Percentiles rank a stretch among this genome's conserved stretches.
These are phyloP conservation scores for Peromyscus maniculatus DNA, from an alignment of 2,113 vertebrate genomes.

Conservation along the genomic window DNA sequence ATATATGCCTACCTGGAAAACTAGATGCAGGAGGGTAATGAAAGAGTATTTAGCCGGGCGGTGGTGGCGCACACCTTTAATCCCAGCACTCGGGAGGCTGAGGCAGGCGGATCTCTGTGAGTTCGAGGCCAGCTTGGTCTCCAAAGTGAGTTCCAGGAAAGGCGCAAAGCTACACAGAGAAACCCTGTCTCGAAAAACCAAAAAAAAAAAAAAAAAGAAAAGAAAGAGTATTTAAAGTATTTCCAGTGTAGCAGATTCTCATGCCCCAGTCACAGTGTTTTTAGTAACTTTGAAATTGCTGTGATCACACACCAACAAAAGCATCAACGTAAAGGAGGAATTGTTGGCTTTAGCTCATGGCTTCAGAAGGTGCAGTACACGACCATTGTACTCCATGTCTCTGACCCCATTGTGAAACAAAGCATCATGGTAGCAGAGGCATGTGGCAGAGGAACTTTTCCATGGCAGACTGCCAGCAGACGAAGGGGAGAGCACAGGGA, in stretches of 20 bases:
- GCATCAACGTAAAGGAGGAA: not conserved
- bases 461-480: not conserved
- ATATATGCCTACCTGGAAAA: not conserved
- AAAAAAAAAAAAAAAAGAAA: too few species aligned
- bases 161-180: too few species aligned
- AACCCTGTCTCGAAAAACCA: too few species aligned
- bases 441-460: not conserved
- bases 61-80: too few species aligned
- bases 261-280: not conserved
- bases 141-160: too few species aligned
- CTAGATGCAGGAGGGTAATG: not conserved
- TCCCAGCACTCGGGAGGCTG: too few species aligned
- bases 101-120: too few species aligned
- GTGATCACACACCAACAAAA: not conserved
- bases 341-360: not conserved
- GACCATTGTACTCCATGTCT: not conserved
- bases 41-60: not conserved
- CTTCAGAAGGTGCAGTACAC: not conserved
- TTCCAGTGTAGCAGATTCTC: not conserved
- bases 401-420: not conserved
- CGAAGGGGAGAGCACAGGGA: fast-evolving
- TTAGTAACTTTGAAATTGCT: not conserved
- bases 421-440: not conserved
- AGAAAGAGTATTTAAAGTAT: not conserved
- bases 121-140: too few species aligned